Percentiles rank a stretch among this genome's conserved stretches.
Evolutionary conservation across 2,113 vertebrate genomes (phyloP).

Genomic region (Glaucidium brasilianum): DNA sequence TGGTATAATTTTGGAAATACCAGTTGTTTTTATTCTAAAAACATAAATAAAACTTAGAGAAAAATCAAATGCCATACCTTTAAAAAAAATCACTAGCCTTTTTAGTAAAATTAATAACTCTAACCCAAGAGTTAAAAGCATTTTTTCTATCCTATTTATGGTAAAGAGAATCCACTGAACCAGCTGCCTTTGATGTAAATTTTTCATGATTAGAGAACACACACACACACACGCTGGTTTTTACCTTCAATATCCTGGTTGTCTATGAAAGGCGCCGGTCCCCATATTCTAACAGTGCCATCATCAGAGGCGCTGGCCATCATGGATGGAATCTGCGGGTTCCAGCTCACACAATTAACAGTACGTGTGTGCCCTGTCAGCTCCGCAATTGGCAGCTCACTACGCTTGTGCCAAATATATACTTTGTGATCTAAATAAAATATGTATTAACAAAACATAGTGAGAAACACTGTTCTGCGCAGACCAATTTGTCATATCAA

Average conservation of each 20-base stretch:
- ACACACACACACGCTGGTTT: rapidly evolving
- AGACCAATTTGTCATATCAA: rapidly evolving
- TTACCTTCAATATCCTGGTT: conserved; percentile 90
- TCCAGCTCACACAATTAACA: conserved; percentile 98
- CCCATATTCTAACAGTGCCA: conserved; percentile 96
- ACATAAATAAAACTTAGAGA: neutral
- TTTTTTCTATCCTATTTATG: neutral
- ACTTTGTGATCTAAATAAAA: conserved; percentile 90
- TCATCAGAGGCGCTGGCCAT: conserved; percentile 98
- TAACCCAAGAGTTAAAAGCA: neutral
- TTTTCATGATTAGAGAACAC: neutral
- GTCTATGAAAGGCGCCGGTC: conserved; percentile 91
- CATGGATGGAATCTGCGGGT: conserved; percentile 90
- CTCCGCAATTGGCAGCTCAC: conserved; percentile 95
- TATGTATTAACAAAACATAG: neutral
- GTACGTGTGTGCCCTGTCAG: conserved; percentile 95
- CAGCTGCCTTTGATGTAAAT: neutral
- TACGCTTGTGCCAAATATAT: conserved; percentile 97
- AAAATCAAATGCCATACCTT: neutral
- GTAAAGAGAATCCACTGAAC: neutral
- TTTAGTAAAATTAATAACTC: neutral
- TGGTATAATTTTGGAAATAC: neutral
- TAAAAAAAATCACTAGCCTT: neutral
- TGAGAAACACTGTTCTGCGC: neutral
- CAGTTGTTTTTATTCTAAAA: neutral